These are phyloP conservation scores for Macrocentrus cingulum DNA, from an alignment of 1,140 invertebrate species.

Conservation along the genomic window DNA sequence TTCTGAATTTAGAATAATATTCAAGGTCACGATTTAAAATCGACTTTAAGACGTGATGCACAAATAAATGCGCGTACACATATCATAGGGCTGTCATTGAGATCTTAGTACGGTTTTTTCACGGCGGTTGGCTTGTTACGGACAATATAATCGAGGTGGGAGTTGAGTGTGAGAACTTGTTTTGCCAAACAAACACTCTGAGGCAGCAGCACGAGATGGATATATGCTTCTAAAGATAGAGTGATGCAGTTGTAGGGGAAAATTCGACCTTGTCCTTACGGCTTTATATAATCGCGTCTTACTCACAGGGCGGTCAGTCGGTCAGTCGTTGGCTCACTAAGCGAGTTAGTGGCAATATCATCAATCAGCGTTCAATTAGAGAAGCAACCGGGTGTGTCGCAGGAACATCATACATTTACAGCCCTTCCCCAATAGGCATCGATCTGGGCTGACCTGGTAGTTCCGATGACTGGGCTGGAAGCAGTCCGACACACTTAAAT, in stretches of 20 bases:
- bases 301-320: constrained; percentile 37
- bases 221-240: constrained; percentile 27
- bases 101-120: too few species aligned
- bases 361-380: constrained; percentile 25
- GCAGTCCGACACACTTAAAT: background rate
- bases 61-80: too few species aligned
- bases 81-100: too few species aligned
- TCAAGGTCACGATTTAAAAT: too few species aligned
- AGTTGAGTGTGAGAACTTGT: constrained; percentile 21
- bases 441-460: background rate
- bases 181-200: constrained; percentile 24
- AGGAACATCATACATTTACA: background rate
- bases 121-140: too few species aligned
- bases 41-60: too few species aligned
- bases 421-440: constrained; percentile 9
- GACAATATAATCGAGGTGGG: constrained; percentile 1
- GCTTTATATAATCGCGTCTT: constrained; percentile 44
- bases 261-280: constrained; percentile 44
- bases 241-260: constrained; percentile 30
- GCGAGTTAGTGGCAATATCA: background rate
- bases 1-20: too few species aligned
- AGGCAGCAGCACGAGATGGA: background rate
- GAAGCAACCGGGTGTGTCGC: constrained; percentile 13
- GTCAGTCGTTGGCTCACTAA: constrained; percentile 31
- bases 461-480: background rate